phyloP scores from a whole-genome alignment of 2,797 vertebrate species.

The Balearica regulorum region DNA sequence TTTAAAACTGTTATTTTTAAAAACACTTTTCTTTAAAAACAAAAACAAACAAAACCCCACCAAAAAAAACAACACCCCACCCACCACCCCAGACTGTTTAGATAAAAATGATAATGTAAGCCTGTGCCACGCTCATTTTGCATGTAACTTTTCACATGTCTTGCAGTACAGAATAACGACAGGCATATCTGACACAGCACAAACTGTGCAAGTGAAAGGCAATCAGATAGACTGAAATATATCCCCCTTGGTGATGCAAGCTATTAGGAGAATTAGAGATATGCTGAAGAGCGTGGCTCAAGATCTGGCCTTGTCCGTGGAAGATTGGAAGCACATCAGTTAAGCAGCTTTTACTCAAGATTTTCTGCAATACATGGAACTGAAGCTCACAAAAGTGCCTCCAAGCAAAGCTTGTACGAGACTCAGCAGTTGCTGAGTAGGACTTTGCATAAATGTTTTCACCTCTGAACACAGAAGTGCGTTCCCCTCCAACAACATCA shows the following conservation, averaged over 20 bases:
- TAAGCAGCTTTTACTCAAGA: neutral
- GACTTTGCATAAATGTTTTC: rapidly evolving
- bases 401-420: neutral
- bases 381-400: neutral
- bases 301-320: neutral
- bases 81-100: neutral
- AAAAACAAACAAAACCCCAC: neutral
- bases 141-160: neutral
- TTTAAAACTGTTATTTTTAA: neutral
- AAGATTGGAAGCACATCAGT: rapidly evolving
- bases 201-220: neutral
- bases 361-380: neutral
- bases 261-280: neutral
- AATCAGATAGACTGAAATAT: neutral
- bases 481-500: neutral
- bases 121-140: neutral
- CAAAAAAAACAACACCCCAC: too few species aligned
- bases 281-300: neutral
- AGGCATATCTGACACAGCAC: neutral
- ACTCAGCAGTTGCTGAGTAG: rapidly evolving
- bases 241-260: neutral
- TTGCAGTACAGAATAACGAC: neutral
- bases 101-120: neutral
- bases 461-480: neutral
- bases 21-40: neutral